Base-by-base conservation (phyloP, 2,888 invertebrate genomes). In the Dynastes hyllus region DNA sequence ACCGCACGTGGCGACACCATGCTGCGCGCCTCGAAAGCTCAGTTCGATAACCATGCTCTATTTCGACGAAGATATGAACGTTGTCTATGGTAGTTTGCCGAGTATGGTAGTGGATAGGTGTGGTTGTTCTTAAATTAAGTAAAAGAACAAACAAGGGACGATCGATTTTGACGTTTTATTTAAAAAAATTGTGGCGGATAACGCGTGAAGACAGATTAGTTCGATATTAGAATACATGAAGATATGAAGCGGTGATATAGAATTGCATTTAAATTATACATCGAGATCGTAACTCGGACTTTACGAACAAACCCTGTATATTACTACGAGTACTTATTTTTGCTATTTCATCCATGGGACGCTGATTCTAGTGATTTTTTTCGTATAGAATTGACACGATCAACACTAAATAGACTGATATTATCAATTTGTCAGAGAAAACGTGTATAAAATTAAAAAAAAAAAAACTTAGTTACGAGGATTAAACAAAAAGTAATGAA, bases 91-190 rank as follows among this genome's bases (percentile, higher is more conserved):
- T 83, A 94, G 94, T 81, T 92, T 98, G 84, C 97, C 97, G 5
- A 96, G 97, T 32, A 98, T 98, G 98, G 96, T 97, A 79, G 97
- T 98, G 55, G 96, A 97, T 84, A 93, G 94, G 86, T 98, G 98
- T 88, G 97, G 97, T 76, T 98, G 98, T 89, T 95, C 96, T 90
- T 97, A 94, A 89, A 58, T 5, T 4, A 5, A 37, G 32, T 37
- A 37, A 5, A 37, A 32, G 5, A 32, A 32, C 32, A 32, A 32
- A 32, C 32, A 32, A 32, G 32, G 32, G 32, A 32, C 32, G 32
- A 32, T 32, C 32, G 32, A 32, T 32, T 32, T 32, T 32, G 32
- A 37, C 32, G 32, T 37, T 37, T 5, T 37, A 5, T 37, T 37
- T 5, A 37, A 37, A 37, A 32, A 37, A 29, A 32, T 2, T 37